Evolutionary conservation across 1,140 invertebrate genomes (phyloP).

Genomic region (Drosophila gunungcola): DNA sequence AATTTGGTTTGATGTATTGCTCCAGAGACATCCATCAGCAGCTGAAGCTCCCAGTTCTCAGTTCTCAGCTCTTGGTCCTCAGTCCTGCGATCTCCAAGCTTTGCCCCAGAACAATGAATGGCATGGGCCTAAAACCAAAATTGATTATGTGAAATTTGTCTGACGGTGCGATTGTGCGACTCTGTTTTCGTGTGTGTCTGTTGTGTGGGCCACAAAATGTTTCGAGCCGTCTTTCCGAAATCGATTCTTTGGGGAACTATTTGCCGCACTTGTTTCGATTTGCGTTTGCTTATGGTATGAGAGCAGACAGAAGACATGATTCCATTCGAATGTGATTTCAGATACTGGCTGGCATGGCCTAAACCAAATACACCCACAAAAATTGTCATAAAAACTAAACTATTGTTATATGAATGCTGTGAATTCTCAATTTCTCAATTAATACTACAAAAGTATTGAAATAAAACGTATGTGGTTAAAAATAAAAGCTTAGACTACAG

Average conservation of each 20-base stretch:
- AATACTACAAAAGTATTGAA: too few species aligned
- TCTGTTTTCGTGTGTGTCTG: background rate
- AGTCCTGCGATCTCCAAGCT: background rate
- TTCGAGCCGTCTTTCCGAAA: conserved; percentile 13
- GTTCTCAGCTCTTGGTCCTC: background rate
- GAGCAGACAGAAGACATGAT: conserved; percentile 6
- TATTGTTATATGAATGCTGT: too few species aligned
- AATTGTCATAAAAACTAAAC: too few species aligned
- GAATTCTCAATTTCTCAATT: too few species aligned
- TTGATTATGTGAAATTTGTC: conserved; percentile 71
- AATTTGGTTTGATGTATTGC: conserved; percentile 82
- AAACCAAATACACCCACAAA: too few species aligned
- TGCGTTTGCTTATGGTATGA: conserved; percentile 20
- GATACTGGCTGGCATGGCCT: too few species aligned
- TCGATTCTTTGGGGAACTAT: conserved; percentile 43
- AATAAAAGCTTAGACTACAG: background rate
- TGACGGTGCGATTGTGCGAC: conserved; percentile 20
- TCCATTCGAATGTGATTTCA: conserved; percentile 2
- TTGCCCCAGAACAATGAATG: conserved; percentile 24
- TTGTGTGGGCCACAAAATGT: conserved; percentile 22
- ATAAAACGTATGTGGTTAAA: too few species aligned
- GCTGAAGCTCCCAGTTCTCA: conserved; percentile 13
- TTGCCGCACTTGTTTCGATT: conserved; percentile 39
- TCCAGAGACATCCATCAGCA: conserved; percentile 76
- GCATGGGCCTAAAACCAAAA: conserved; percentile 45